These are phyloP conservation scores for Gorsachius goisagi DNA, from an alignment of 2,113 vertebrate species.

Conservation along the genomic window DNA sequence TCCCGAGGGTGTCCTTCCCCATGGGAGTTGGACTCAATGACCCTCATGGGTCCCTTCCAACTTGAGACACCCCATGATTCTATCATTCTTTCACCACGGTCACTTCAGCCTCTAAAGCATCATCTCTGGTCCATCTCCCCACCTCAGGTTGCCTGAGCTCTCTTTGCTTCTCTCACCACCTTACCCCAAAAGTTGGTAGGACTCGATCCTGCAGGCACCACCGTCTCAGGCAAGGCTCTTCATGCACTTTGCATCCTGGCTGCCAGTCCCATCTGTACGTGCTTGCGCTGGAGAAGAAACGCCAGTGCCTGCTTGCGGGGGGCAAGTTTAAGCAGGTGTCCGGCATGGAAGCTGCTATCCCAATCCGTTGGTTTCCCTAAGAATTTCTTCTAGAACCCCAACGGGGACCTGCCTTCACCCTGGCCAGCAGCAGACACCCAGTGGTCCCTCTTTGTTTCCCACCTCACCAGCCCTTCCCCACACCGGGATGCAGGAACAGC, in stretches of 20 bases:
- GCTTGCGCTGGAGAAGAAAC: not conserved
- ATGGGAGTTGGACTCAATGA: not conserved
- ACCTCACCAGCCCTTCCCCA: not conserved
- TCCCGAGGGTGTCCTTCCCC: not conserved
- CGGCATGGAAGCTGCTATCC: too few species aligned
- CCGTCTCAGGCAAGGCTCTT: too few species aligned
- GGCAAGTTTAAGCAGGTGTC: too few species aligned
- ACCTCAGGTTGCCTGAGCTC: not conserved
- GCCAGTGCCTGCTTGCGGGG: not conserved
- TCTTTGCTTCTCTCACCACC: not conserved
- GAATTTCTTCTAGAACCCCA: not conserved
- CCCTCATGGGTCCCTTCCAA: not conserved
- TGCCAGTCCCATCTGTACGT: not conserved
- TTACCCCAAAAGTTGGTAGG: not conserved
- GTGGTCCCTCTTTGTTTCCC: not conserved
- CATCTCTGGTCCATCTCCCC: not conserved
- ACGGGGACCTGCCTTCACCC: not conserved
- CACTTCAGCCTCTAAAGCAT: not conserved
- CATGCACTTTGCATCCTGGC: not conserved
- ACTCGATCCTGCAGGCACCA: not conserved
- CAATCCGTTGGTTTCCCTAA: too few species aligned
- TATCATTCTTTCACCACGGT: not conserved
- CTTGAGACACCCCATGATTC: not conserved
- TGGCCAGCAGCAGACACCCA: too few species aligned
- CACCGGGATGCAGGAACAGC: not conserved